A percentile compares a stretch with the other conserved stretches of the same genome.
phyloP scores from a whole-genome alignment of 1,140 invertebrate species.

The Caerostris extrusa region DNA sequence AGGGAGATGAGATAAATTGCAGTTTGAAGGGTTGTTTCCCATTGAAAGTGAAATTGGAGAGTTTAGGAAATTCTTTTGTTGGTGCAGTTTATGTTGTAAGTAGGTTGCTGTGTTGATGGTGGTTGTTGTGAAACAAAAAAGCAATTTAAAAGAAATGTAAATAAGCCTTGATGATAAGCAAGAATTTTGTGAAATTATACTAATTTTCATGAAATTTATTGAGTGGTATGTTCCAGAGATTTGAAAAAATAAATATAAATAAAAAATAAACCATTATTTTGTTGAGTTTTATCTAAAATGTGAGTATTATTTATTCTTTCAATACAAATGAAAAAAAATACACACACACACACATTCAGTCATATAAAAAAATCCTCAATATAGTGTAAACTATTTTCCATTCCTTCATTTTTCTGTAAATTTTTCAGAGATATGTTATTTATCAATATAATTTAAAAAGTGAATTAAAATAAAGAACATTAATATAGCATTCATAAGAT shows the following conservation, averaged over 20 bases:
- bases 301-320: too few species aligned
- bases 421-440: too few species aligned
- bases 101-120: background rate
- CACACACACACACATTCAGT: too few species aligned
- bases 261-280: too few species aligned
- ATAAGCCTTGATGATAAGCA: background rate
- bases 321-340: too few species aligned
- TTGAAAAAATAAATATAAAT: background rate
- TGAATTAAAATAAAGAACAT: too few species aligned
- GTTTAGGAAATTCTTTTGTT: constrained; percentile 12
- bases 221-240: background rate
- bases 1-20: constrained; percentile 22
- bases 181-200: background rate
- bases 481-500: too few species aligned
- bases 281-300: too few species aligned
- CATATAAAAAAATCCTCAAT: too few species aligned
- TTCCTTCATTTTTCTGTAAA: too few species aligned
- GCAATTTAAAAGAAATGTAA: background rate
- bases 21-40: background rate
- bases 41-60: background rate
- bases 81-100: background rate
- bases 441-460: too few species aligned
- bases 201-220: background rate
- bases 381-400: too few species aligned
- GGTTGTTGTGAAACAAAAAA: background rate